phyloP scores from a whole-genome alignment of 2,113 vertebrate genomes.

The Condylura cristata region DNA sequence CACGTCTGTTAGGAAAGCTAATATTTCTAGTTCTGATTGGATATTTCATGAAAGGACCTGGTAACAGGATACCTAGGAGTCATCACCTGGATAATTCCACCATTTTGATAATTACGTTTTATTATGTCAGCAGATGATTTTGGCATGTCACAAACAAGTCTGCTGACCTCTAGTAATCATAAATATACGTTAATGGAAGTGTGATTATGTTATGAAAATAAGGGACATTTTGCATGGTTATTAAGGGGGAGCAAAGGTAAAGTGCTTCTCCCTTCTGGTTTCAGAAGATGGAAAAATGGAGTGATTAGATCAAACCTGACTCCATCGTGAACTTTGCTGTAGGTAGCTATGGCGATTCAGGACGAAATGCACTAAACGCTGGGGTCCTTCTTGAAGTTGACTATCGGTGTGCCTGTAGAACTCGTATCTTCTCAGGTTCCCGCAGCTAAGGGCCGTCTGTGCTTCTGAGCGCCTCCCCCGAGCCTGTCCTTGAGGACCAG shows the following conservation, averaged over 20 bases:
- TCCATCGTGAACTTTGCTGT: neutral
- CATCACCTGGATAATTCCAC: constrained; percentile 46
- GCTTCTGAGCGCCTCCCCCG: neutral
- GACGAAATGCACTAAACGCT: neutral
- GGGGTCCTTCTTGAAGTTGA: neutral
- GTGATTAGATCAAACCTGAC: neutral
- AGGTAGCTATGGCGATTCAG: neutral
- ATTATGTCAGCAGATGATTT: neutral
- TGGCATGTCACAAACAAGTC: neutral
- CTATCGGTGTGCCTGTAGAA: neutral
- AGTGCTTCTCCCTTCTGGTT: neutral
- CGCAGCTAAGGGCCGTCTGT: neutral
- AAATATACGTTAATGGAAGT: neutral
- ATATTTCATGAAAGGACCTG: constrained; percentile 59
- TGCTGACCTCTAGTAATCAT: constrained; percentile 4
- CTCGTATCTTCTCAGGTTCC: neutral
- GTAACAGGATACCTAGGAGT: neutral
- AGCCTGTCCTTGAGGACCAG: neutral
- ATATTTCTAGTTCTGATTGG: constrained; percentile 59
- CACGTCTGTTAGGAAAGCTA: neutral
- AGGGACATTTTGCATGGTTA: neutral
- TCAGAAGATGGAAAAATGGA: neutral
- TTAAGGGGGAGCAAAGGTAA: neutral
- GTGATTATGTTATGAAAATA: neutral
- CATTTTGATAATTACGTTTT: constrained; percentile 58